A percentile compares a stretch with the other conserved stretches of the same genome.
Evolutionary conservation across 2,113 vertebrate genomes (phyloP).

Genomic region (Hippolais icterina): DNA sequence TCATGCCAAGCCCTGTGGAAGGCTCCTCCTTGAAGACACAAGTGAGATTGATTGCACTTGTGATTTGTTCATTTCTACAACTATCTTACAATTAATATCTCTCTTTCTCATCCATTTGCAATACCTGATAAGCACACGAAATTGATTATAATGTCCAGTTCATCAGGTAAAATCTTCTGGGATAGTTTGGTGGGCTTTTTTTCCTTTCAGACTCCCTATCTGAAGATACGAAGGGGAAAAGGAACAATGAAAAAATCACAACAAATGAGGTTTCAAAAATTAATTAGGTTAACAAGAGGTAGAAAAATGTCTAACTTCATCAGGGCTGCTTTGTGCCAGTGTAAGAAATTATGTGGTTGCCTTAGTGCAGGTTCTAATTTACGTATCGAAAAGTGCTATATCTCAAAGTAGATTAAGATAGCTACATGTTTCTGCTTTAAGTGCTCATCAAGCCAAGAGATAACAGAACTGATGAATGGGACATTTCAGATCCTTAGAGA

Average conservation of each 20-base stretch:
- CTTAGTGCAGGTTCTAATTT: slow-evolving; percentile 24
- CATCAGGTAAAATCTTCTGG: neutral
- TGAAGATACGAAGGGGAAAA: neutral
- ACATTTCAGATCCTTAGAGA: slow-evolving; percentile 49
- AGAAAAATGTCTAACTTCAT: neutral
- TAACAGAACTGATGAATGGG: slow-evolving; percentile 64
- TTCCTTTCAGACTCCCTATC: neutral
- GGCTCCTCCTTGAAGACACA: neutral
- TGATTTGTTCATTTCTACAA: slow-evolving; percentile 36
- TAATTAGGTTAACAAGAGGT: slow-evolving; percentile 16
- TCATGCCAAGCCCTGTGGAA: neutral
- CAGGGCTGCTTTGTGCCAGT: neutral
- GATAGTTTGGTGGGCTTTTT: neutral
- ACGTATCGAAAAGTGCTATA: neutral
- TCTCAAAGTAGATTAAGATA: slow-evolving; percentile 50
- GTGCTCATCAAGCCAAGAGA: slow-evolving; percentile 45
- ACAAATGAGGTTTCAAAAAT: neutral
- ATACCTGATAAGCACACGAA: slow-evolving; percentile 10
- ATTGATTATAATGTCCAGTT: slow-evolving; percentile 40
- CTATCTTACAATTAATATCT: slow-evolving; percentile 8
- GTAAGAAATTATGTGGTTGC: neutral
- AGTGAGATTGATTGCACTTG: slow-evolving; percentile 41
- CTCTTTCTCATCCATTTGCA: neutral
- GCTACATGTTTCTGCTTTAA: slow-evolving; percentile 50
- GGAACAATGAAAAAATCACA: neutral